Conservation (phyloP, 2,797 vertebrate species). For the Hirundo rustica region DNA sequence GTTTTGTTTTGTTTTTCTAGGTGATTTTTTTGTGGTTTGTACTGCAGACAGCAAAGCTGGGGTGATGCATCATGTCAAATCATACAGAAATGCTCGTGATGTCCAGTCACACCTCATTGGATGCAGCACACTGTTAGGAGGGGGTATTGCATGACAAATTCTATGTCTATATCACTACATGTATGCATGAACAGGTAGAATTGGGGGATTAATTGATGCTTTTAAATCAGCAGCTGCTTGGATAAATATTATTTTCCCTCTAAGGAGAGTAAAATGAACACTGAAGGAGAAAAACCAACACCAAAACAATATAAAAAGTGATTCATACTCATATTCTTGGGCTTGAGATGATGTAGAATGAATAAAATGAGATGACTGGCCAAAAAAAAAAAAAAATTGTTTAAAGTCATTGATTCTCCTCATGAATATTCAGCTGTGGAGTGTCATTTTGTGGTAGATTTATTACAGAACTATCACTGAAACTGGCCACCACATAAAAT, state of each 20-base stretch:
- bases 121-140: neutral
- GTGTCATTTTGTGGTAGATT: neutral
- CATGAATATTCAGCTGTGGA: neutral
- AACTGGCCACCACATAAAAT: neutral
- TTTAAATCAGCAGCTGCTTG: slow-evolving; percentile 22
- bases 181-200: neutral
- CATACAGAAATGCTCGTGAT: slow-evolving; percentile 26
- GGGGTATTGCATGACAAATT: neutral
- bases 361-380: too few species aligned
- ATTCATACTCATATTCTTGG: neutral
- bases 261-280: slow-evolving; percentile 30
- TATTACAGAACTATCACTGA: neutral
- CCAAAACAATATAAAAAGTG: neutral
- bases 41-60: neutral
- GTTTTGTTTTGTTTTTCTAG: neutral
- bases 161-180: neutral
- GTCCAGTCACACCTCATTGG: slow-evolving; percentile 52
- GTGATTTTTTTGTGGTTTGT: neutral
- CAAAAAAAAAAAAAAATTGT: neutral
- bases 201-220: neutral
- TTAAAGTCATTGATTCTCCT: neutral
- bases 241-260: neutral
- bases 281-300: neutral
- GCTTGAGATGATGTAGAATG: neutral
- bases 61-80: slow-evolving; percentile 31